Evolutionary conservation across 2,888 invertebrate species (phyloP).

Genomic region (Macropis europaea): DNA sequence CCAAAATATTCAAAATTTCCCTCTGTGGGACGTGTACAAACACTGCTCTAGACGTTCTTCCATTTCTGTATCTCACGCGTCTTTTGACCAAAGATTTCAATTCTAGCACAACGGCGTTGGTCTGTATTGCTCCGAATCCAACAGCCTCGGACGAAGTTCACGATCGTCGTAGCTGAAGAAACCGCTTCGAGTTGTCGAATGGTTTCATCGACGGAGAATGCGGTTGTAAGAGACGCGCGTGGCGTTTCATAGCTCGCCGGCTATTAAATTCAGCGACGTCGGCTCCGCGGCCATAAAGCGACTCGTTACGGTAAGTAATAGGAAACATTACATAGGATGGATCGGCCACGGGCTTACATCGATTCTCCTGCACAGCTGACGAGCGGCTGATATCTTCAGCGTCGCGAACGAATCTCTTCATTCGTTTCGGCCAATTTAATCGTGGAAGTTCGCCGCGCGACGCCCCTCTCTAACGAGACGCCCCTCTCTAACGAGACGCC

Average conservation of each 20-base stretch:
- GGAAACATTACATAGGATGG: neutral
- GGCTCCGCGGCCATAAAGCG: conserved; percentile 2
- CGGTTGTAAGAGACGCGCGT: conserved; percentile 19
- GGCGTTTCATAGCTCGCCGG: conserved; percentile 14
- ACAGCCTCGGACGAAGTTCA: too few relatives aligned
- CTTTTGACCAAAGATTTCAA: too few relatives aligned
- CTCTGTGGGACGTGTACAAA: too few relatives aligned
- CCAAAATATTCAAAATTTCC: too few relatives aligned
- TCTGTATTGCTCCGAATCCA: too few relatives aligned
- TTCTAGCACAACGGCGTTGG: too few relatives aligned
- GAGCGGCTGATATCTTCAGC: neutral
- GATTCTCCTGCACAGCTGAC: neutral
- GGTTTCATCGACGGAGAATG: neutral
- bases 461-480: conserved; percentile 14
- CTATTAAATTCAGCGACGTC: conserved; percentile 16
- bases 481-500: conserved; percentile 34
- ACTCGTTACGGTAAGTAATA: conserved; percentile 4
- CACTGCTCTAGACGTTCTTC: too few relatives aligned
- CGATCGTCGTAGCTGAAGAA: conserved; percentile 7
- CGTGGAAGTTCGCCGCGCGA: neutral
- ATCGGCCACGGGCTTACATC: neutral
- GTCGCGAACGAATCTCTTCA: neutral
- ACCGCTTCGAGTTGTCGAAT: neutral
- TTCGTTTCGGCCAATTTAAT: conserved; percentile 40
- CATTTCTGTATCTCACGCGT: too few relatives aligned